Evolutionary conservation across 2,113 vertebrate species (phyloP), one percentile per base, ranked within the genome.

Genomic region (Illadopsis cleaveri): DNA sequence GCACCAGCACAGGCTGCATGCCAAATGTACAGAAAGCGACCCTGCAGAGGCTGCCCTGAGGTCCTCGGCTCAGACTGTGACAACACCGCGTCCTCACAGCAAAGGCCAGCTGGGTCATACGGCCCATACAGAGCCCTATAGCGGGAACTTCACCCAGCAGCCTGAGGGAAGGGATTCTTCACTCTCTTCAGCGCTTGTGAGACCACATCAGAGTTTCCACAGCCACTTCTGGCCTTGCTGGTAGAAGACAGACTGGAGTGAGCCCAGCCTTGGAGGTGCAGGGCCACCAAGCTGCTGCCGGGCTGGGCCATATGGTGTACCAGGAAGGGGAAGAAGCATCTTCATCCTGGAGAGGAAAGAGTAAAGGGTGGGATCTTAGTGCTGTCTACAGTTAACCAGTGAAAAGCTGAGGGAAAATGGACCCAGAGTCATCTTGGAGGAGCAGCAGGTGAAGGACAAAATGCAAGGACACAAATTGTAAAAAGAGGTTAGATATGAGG

Each of bases 291-390:
- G n/a, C 30, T 90, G 33, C 40, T 9, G 12, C 11, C 30, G 5
- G 14, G 6, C n/a, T 45, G 53, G 18, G 33, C 35, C 16, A 2
- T 2, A 3, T 12, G 20, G 19, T 1, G 0, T 48, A 9, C 1
- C 1, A 60, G 48, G 35, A 56, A 56, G 27, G 62, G 1, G 5
- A 38, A 61, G 42, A 58, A 20, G 24, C 19, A 51, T 77, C 10
- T 71, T 84, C 56, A 68, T 38, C 38, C 10, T 37, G 35, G 15
- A 81, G 45, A 61, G 73, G 25, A 78, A 70, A 75, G 50, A 33
- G 66, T 44, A 60, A 79, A 76, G 16, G 7, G 4, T 48, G 11
- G 20, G 4, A 10, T 66, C 27, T 53, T 23, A 33, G 4, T 68
- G 78, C 23, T 78, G 10, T n/a, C 25, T 69, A 42, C 25, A 73